Conservation (phyloP, 2,888 invertebrate genomes). For the Sialis lutaria region DNA sequence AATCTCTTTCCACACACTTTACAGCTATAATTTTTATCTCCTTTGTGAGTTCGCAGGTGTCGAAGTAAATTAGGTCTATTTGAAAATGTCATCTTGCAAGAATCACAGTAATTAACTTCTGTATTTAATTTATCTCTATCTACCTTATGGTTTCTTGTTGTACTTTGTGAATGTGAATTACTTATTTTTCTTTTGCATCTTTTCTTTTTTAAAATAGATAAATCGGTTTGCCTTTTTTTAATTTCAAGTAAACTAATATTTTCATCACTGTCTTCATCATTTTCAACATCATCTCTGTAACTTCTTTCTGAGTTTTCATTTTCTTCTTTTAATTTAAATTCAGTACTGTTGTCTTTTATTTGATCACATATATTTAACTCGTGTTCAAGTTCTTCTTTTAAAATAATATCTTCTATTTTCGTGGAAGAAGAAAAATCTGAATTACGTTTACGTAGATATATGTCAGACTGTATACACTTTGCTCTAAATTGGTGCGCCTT, state of each 20-base stretch:
- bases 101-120: not conserved
- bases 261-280: not conserved
- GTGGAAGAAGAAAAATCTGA: not conserved
- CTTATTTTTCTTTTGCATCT: no score
- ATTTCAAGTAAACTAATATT: not conserved
- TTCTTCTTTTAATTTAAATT: not conserved
- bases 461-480: not conserved
- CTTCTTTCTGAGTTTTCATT: not conserved
- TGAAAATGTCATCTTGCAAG: slow-evolving; percentile 3
- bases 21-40: slow-evolving; percentile 4
- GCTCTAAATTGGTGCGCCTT: not conserved
- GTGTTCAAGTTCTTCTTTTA: not conserved
- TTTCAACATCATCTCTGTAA: not conserved
- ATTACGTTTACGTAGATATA: not conserved
- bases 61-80: slow-evolving; percentile 1
- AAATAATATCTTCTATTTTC: not conserved
- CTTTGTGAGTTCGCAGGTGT: slow-evolving; percentile 2
- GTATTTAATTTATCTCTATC: no score
- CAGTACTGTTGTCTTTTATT: not conserved
- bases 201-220: no score
- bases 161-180: no score
- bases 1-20: slow-evolving; percentile 3
- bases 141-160: no score
- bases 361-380: not conserved
- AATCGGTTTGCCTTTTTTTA: no score